Conservation (phyloP, 2,113 vertebrate species). For the Reinhardtius hippoglossoides region DNA sequence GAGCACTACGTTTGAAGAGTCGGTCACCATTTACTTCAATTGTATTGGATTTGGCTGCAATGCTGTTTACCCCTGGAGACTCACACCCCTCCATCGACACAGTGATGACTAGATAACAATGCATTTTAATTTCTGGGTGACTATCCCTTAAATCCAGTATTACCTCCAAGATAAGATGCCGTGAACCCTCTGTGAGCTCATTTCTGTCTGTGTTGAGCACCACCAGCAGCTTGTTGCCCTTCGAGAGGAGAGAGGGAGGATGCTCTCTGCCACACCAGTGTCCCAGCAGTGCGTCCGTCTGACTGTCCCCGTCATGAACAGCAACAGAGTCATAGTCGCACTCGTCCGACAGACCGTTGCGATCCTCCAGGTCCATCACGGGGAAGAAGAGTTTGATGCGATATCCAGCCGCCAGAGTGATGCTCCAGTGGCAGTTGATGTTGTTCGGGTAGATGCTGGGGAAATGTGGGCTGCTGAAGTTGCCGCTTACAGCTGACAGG, state of each 20-base stretch:
- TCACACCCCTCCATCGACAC: too few species aligned
- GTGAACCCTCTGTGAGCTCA: conserved; percentile 88
- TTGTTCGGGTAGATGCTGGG: conserved; percentile 96
- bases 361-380: conserved; percentile 90
- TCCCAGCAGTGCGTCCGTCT: conserved; percentile 85
- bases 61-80: too few species aligned
- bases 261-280: conserved; percentile 89
- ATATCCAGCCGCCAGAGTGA: conserved; percentile 85
- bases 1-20: too few species aligned
- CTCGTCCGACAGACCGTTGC: conserved; percentile 86
- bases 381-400: conserved; percentile 90
- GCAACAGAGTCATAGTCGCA: conserved; percentile 92
- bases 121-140: too few species aligned
- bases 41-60: too few species aligned
- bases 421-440: conserved; percentile 94
- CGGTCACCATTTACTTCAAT: too few species aligned
- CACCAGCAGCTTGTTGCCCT: conserved; percentile 87
- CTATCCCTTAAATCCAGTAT: conserved; percentile 24
- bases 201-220: conserved; percentile 91
- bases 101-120: too few species aligned
- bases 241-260: conserved; percentile 83
- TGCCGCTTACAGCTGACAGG: conserved; percentile 85
- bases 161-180: conserved; percentile 91
- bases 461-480: conserved; percentile 94
- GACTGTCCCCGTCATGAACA: conserved; percentile 86